phyloP scores from a whole-genome alignment of 2,888 invertebrate species.

The Chelonus formosanus region DNA sequence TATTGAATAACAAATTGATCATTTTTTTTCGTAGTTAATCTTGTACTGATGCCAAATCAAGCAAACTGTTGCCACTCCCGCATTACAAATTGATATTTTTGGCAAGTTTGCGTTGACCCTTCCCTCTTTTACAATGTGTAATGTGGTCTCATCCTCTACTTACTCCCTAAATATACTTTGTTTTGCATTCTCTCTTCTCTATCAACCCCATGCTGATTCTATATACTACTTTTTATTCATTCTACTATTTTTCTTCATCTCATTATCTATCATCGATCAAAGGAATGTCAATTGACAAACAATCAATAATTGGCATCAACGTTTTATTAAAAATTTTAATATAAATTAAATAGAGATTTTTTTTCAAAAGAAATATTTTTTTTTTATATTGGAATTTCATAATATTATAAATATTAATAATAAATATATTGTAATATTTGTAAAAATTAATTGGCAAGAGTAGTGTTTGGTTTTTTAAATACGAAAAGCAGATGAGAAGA shows the following conservation, averaged over 20 bases:
- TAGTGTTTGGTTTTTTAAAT: no score
- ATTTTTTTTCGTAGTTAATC: constrained; percentile 16
- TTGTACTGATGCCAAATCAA: constrained; percentile 49
- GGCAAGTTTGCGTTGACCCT: constrained; percentile 40
- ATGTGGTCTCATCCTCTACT: background rate
- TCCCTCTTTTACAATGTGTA: background rate
- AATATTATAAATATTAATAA: no score
- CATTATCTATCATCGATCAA: background rate
- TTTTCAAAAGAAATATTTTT: no score
- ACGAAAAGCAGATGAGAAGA: no score
- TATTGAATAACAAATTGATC: constrained; percentile 24
- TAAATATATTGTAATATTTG: no score
- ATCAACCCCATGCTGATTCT: background rate
- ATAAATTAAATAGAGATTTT: no score
- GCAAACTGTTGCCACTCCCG: constrained; percentile 56
- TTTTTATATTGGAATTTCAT: no score
- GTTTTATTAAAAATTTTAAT: no score
- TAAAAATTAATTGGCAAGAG: no score
- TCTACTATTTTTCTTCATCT: background rate
- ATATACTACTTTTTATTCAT: background rate
- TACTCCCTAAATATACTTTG: background rate
- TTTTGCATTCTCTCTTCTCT: no score
- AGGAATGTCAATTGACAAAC: background rate
- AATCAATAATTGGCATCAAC: background rate
- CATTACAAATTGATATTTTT: constrained; percentile 56